Base-by-base conservation (phyloP, 2,113 vertebrate genomes). In the Cygnus buccinator region DNA sequence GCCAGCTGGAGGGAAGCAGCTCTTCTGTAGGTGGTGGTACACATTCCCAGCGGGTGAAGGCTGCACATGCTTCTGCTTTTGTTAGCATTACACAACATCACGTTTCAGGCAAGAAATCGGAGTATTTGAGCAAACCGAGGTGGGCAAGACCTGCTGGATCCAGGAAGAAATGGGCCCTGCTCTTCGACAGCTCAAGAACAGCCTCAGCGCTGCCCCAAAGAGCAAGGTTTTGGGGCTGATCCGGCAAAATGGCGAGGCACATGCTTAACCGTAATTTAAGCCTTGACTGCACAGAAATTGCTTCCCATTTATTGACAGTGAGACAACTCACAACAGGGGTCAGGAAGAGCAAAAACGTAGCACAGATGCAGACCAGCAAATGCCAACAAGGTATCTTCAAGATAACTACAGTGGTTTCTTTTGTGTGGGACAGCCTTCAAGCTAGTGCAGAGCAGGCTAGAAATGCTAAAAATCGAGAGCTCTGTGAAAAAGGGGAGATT, bases 291-390 rank as follows among this genome's bases (percentile, higher is more conserved):
- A 39, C 0, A 1, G 77, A 86, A 95, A 95, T 68, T 73, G 82
- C 75, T 91, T 71, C 87, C 91, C 65, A 96, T 93, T 96, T 91
- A 85, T 15, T n/a, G 26, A 46, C 68, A 82, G 77, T 18, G 62
- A 85, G 84, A 85, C 39, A 84, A 91, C 81, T 91, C 91, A n/a
- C 89, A 76, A 10, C 14, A 1, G 89, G 87, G 35, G 26, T 75
- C 58, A 66, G 74, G 70, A 87, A 76, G 62, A 91, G 66, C 77
- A 91, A 70, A 94, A 75, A 18, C 6, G 54, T 8, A 68, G 43
- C 66, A 58, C 78, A 94, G 93, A 72, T 93, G 84, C 78, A 65
- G 44, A 31, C 35, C 58, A 39, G 44, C 76, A 50, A 75, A 93
- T 11, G 28, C 46, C 84, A 87, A 48, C 7, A 35, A 76, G 50